Evolutionary conservation across 2,113 vertebrate species (phyloP), one percentile per base, ranked within the genome.

Genomic region (Chloropsis cyanopogon): DNA sequence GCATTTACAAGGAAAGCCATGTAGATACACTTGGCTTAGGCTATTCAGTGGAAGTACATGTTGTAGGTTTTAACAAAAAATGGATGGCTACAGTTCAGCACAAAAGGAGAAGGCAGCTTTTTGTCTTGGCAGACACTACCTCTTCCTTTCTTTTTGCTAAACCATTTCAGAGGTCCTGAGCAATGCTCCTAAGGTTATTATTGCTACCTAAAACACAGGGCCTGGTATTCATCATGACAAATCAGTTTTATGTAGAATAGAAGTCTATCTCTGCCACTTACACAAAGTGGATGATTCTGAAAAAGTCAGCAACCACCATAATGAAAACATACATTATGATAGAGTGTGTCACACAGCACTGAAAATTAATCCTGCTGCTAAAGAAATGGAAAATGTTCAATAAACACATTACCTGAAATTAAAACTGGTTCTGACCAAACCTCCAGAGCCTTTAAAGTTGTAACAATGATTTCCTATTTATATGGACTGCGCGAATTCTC

Each of bases 361-460:
- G 79, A 66, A 94, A 90, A 83, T 35, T 82, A 95, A 95, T 39
- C 86, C 39, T 76, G 63, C 87, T 86, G 78, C 61, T 82, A 80
- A 87, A 82, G 63, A 75, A 69, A 95, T 82, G 73, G 79, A 93
- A 96, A 95, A 91, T 42, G 75, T 42, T 87, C 69, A 92, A 72
- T 70, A 91, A 92, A 82, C 81, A 93, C 82, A 93, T 96, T 86
- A 84, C 31, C 39, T 88, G 70, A 96, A 96, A 97, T 97, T 93
- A 96, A 96, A 96, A 90, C 82, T 88, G 44, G 13, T 83, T 97
- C 94, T 81, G 93, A 86, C 47, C 63, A 86, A 87, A 83, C 77
- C 89, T 86, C 95, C 69, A 80, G 59, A 94, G 91, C 52, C 65
- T 89, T 97, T 88, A 82, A 94, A 82, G 72, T 90, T 84, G 54